Base-by-base conservation (phyloP, 2,888 invertebrate genomes). In the Hydroisotoma schaefferi region DNA sequence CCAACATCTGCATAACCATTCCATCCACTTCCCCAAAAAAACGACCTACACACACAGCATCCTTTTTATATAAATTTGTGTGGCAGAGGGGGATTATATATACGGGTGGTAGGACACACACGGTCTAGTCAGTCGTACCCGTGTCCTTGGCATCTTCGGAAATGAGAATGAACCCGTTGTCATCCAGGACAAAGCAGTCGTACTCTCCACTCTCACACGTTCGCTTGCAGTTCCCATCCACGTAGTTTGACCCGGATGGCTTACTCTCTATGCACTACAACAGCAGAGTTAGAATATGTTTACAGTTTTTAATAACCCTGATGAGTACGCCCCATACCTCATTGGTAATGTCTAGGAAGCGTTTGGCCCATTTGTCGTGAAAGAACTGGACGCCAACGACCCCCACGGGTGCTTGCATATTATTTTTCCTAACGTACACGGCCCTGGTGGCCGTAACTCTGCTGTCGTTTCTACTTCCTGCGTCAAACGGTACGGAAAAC, bases 1-100 rank as follows among this genome's bases (percentile, higher is more conserved):
- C 92, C 55, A 71, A 52, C 71, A 71, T 71, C 51, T 93, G 91
- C 91, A 94, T 92, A 63, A 94, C 91, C 15, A 92, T 92, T 22
- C 92, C 92, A 76, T 94, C 94, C 43, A 94, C 88, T 78, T 93
- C 91, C 0, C 94, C 95, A 74, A 94, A 94, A 78, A 95, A 95
- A 74, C 87, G 59, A 2, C 68, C 68, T 47, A 10, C 6, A 49
- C 20, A 55, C 33, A 8, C 15, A 8, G 33, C 15, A 33, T 15
- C 8, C 33, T 33, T 33, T 15, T 33, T 33, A 10, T 33, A 33
- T 33, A 33, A 33, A 33, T 33, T 33, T n/a, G n/a, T n/a, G n/a
- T n/a, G n/a, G n/a, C n/a, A n/a, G n/a, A n/a, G n/a, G n/a, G n/a
- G n/a, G n/a, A n/a, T n/a, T n/a, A n/a, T n/a, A n/a, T n/a, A n/a